Percentiles rank a stretch among this genome's conserved stretches.
phyloP scores from a whole-genome alignment of 2,888 invertebrate genomes.

The Perizoma affinitatum region DNA sequence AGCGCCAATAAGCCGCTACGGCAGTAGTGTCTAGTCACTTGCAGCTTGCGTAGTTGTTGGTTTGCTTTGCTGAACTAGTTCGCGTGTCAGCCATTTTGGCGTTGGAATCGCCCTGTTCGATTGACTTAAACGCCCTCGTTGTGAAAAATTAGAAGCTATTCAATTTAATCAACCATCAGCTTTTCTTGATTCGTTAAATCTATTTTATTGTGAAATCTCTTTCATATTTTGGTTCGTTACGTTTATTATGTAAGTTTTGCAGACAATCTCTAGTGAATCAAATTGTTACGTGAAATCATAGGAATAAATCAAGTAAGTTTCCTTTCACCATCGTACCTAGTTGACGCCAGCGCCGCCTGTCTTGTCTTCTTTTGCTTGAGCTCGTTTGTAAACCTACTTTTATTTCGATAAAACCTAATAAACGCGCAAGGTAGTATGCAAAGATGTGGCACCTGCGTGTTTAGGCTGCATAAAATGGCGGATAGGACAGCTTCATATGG shows the following conservation, averaged over 20 bases:
- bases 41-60: too few species aligned
- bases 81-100: slow-evolving; percentile 66
- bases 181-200: too few species aligned
- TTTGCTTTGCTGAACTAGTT: slow-evolving; percentile 40
- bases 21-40: too few species aligned
- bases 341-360: slow-evolving; percentile 77
- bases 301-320: slow-evolving; percentile 25
- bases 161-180: too few species aligned
- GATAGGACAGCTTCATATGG: slow-evolving; percentile 26
- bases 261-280: slow-evolving; percentile 23
- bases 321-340: slow-evolving; percentile 42
- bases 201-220: slow-evolving; percentile 4
- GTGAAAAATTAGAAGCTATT: slow-evolving; percentile 65
- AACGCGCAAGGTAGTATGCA: background rate
- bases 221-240: slow-evolving; percentile 1
- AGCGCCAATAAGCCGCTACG: slow-evolving; percentile 3
- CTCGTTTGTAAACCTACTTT: slow-evolving; percentile 5
- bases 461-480: slow-evolving; percentile 44
- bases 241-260: slow-evolving; percentile 3
- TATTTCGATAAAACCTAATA: too few species aligned
- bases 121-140: slow-evolving; percentile 78
- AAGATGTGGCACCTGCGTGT: slow-evolving; percentile 11
- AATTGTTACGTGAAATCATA: slow-evolving; percentile 34
- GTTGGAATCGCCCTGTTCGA: slow-evolving; percentile 66
- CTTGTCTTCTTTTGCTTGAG: slow-evolving; percentile 28